Base-by-base conservation (phyloP, 2,888 invertebrate species). In the Drosophila yooni region DNA sequence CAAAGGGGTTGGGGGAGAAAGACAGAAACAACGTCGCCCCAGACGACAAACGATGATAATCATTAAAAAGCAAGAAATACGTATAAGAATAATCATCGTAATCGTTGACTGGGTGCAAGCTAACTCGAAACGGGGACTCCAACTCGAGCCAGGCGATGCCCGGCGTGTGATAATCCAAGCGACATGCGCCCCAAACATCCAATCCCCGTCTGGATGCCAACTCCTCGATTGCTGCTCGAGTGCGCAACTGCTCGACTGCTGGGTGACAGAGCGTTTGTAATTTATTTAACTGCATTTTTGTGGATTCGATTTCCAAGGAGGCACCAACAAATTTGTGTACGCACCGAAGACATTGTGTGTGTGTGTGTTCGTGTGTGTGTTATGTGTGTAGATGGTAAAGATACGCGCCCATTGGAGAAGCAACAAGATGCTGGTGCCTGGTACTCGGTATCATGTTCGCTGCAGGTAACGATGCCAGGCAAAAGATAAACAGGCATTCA, bases 221-320 rank as follows among this genome's bases (percentile, higher is more conserved):
- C 64, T 48, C 57, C 72, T 67, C 65, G 29, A 27, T 18, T 27
- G 50, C 21, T 40, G 36, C 36, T 36, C 40, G 18, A n/a, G 11
- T 40, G 38, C 15, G 36, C 15, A 36, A 36, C 40, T n/a, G n/a
- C 69, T 68, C 63, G 78, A 65, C 66, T 82, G 79, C 75, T 88
- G 90, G 86, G 90, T 87, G 86, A 87, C 86, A 90, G 90, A 87
- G 83, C 89, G 86, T 86, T 90, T 78, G 90, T 88, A 88, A 88
- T 88, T 88, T 88, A 88, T 88, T 88, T 88, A 82, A 90, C 90
- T 87, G 89, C 89, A 88, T 88, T 88, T 88, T 89, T 89, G 90
- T 90, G 89, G 83, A 83, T 90, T 89, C 87, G 90, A 89, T 90
- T 90, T 83, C 89, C 72, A 60, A 87, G 71, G 77, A 77, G 74